Evolutionary conservation across 2,113 vertebrate species (phyloP), one percentile per base, ranked within the genome.

Genomic region (Myodes glareolus): DNA sequence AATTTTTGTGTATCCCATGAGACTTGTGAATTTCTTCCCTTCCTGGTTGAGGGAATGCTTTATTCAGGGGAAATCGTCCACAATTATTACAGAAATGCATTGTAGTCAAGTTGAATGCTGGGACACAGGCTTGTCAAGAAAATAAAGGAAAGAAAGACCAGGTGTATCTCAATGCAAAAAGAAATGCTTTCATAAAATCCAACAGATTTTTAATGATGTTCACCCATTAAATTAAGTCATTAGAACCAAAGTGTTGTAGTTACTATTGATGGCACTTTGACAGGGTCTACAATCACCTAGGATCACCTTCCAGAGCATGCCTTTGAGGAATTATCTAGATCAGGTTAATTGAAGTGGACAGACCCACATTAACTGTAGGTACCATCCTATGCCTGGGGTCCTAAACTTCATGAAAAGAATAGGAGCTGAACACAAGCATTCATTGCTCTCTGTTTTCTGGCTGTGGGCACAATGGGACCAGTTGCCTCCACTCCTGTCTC

Each of bases 171-270:
- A 97, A 72, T 50, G 70, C 52, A 65, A 67, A 88, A 39, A 91
- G 6, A 91, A 73, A 91, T 13, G 16, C 65, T 52, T 50, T 73
- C n/a, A 93, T 81, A 89, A 97, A 91, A 89, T 63, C 12, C 50
- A 91, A 45, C 31, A 63, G 45, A 31, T 31, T 68, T 45, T 63
- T 58, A 81, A 90, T 52, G 42, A 70, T 21, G 10, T 47, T 33
- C 27, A 6, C 19, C 21, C 36, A 61, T 21, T 61, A 81, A 89
- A 55, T 72, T 45, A 47, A 58, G 16, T n/a, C 85, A 9, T 65
- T 73, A 90, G 42, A 91, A 47, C 17, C 14, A 45, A 65, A 1
- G 16, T 45, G 16, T 65, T 42, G 4, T 85, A 29, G n/a, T 85
- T 85, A 31, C 42, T 42, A 63, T 19, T 84, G n/a, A 84, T 63